Evolutionary conservation across 2,888 invertebrate species (phyloP), one percentile per base, ranked within the genome.

Genomic region (Pherbina coryleti): DNA sequence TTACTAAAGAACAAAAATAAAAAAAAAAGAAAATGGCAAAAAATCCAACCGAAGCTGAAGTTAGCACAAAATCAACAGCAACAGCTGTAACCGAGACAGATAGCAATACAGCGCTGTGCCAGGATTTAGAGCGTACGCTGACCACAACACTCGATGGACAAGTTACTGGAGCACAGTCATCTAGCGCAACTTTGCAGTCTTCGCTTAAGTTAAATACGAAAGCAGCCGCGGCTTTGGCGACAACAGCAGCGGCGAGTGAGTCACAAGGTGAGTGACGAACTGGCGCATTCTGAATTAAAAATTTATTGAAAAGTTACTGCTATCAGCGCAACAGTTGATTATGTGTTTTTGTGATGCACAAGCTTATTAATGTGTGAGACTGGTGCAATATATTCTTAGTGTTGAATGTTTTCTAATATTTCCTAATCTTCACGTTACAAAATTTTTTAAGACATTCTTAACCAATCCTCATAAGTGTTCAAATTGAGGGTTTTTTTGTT

Each of bases 21-120:
- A 69, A 60, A 17, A 72, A 19, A 72, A 37, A 19, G 25, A 37
- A 72, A 57, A 72, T 72, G 72, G 72, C 72, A 19, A 72, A 72
- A 44, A 72, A 72, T 34, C 72, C 60, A 19, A 72, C 14, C 19
- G 4, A 53, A 34, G 53, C 55, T 55, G 55, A 34, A 71, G 14
- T 44, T 44, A 44, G 44, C 44, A 60, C 19, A 60, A 71, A 19
- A 31, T 55, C 71, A 19, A 55, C 55, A 5, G 31, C 34, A 31
- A 37, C 19, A 37, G 44, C 19, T 37, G 44, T 22, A 34, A 67
- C 34, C 2, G 60, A 60, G 8, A 19, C 22, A 22, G 22, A 34
- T 19, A 37, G 37, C 22, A 25, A 28, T 19, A 8, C 37, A 28
- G 57, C 22, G 9, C 5, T 60, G 19, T 44, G n/a, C 11, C 19